Evolutionary conservation across 2,113 vertebrate species (phyloP), one percentile per base, ranked within the genome.

Genomic region (Laterallus jamaicensis): DNA sequence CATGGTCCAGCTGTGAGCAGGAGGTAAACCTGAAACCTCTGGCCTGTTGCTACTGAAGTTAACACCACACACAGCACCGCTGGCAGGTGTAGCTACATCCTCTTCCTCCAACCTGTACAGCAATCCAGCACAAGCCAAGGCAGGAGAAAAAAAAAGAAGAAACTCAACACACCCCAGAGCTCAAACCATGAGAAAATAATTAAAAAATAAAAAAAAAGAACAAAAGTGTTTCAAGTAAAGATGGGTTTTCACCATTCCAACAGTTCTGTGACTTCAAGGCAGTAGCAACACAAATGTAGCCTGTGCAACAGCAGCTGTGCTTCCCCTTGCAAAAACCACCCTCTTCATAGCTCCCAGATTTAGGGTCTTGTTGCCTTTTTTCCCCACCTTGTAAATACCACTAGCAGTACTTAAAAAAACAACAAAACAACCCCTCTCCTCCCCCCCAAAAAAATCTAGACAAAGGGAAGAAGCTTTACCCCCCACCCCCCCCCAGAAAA

Each of bases 21-120:
- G 96, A 97, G 93, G 93, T 91, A 82, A 97, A 95, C 94, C 96
- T 96, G 96, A 95, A 96, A 93, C 96, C 66, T 96, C 94, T 81
- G 92, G 95, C 94, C 84, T 62, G 86, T 87, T 82, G 95, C 96
- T 94, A 86, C 40, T 26, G 66, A 78, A 83, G 91, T 28, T 66
- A 47, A 74, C 82, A 70, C 89, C 31, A 20, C 82, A 82, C 73
- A 78, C 89, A 49, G n/a, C 52, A 13, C 42, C 0, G 2, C 77
- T 35, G 37, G 2, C 40, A 35, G 6, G 37, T 9, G 77, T 9
- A 78, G 63, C 52, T 3, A 13, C 5, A 6, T 12, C 71, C 76
- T 79, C 25, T 28, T 37, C 54, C 67, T 52, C 75, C 88, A 68
- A 7, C 35, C 50, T 80, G 21, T 5, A 19, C 10, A 63, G 7